Conservation (phyloP, 1,140 invertebrate genomes). For the Drosophila mayri region DNA sequence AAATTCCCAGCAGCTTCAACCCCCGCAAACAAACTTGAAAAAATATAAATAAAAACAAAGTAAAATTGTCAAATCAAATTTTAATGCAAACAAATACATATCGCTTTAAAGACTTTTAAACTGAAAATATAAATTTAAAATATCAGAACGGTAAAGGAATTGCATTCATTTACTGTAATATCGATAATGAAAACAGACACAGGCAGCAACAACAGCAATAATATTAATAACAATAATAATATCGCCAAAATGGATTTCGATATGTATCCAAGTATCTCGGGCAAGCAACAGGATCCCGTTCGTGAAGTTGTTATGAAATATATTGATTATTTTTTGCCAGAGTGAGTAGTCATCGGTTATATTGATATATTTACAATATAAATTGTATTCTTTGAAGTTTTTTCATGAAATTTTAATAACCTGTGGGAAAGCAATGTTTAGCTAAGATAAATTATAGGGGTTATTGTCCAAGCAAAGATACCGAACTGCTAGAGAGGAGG, state of each 20-base stretch:
- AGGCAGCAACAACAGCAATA: slow-evolving; percentile 55
- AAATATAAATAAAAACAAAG: background rate
- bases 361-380: background rate
- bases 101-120: slow-evolving; percentile 17
- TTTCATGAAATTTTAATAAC: background rate
- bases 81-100: slow-evolving; percentile 42
- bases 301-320: slow-evolving; percentile 88
- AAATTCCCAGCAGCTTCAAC: slow-evolving; percentile 20
- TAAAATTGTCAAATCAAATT: slow-evolving; percentile 20
- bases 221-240: slow-evolving; percentile 47
- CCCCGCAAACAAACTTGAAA: slow-evolving; percentile 14
- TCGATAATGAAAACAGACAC: slow-evolving; percentile 79
- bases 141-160: background rate
- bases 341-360: slow-evolving; percentile 84
- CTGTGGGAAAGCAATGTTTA: background rate
- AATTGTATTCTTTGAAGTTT: background rate
- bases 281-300: slow-evolving; percentile 88
- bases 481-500: slow-evolving; percentile 1
- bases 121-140: background rate
- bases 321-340: slow-evolving; percentile 88
- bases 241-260: slow-evolving; percentile 85
- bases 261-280: slow-evolving; percentile 87
- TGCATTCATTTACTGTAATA: slow-evolving; percentile 20
- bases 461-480: slow-evolving; percentile 38
- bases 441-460: slow-evolving; percentile 2